Evolutionary conservation across 2,888 invertebrate genomes (phyloP).

Genomic region (Caenorhabditis parvicauda): DNA sequence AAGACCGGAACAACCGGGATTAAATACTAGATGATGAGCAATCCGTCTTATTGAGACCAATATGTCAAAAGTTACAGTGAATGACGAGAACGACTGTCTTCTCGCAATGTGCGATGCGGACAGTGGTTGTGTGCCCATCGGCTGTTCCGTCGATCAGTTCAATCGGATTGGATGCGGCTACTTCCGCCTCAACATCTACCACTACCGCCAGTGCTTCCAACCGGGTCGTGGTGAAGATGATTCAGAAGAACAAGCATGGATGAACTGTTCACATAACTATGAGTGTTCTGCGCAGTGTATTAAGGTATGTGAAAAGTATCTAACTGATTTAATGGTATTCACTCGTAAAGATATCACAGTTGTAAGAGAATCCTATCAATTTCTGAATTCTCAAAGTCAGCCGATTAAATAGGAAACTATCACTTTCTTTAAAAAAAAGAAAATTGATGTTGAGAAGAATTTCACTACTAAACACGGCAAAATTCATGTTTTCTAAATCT

Average conservation of each 20-base stretch:
- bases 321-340: too few species aligned
- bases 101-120: conserved; percentile 59
- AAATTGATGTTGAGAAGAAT: neutral
- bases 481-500: neutral
- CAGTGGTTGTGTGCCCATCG: conserved; percentile 56
- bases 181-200: conserved; percentile 59
- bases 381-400: too few species aligned
- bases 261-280: conserved; percentile 58
- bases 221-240: conserved; percentile 58
- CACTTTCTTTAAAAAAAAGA: neutral
- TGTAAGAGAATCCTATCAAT: too few species aligned
- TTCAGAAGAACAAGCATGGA: conserved; percentile 56
- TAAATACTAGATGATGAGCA: too few species aligned
- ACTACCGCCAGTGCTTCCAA: conserved; percentile 59
- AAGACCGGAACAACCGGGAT: neutral
- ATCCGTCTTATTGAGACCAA: too few species aligned
- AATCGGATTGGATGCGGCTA: conserved; percentile 59
- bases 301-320: conserved; percentile 31
- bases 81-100: conserved; percentile 54
- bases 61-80: too few species aligned
- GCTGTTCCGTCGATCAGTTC: conserved; percentile 52
- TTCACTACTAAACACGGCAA: neutral
- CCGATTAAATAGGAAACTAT: too few species aligned
- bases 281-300: conserved; percentile 59
- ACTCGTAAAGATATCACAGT: too few species aligned